Evolutionary conservation across 2,113 vertebrate species (phyloP).

Genomic region (Columbina picui): DNA sequence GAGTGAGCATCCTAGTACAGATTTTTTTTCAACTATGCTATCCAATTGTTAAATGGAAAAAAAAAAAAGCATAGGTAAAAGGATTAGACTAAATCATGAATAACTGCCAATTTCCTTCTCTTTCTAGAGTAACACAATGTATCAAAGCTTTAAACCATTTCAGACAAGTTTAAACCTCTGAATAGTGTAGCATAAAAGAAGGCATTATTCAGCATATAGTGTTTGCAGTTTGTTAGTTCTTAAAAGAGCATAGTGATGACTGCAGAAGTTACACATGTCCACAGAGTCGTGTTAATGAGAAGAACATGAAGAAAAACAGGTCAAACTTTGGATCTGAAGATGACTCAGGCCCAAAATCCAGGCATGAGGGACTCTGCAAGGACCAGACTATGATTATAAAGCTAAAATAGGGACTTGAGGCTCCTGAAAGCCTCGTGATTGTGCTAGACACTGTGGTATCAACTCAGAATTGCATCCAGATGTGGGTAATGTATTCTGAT

Average conservation of each 20-base stretch:
- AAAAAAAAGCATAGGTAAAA: background rate
- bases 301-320: background rate
- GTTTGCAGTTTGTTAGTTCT: background rate
- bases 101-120: constrained; percentile 4
- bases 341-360: background rate
- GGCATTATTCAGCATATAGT: background rate
- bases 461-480: background rate
- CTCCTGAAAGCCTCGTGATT: background rate
- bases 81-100: constrained; percentile 27
- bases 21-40: background rate
- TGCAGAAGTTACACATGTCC: background rate
- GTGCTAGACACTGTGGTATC: no score
- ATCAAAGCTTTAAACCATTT: constrained; percentile 14
- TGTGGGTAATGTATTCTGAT: background rate
- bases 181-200: background rate
- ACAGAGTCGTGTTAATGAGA: background rate
- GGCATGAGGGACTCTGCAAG: background rate
- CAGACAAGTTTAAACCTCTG: constrained; percentile 14
- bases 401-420: background rate
- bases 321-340: background rate
- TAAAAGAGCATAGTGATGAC: background rate
- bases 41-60: constrained; percentile 12
- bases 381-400: background rate
- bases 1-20: constrained; percentile 14
- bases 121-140: background rate